Evolutionary conservation across 2,797 vertebrate species (phyloP), one percentile per base, ranked within the genome.

Genomic region (Stomatorhinus walkeri): DNA sequence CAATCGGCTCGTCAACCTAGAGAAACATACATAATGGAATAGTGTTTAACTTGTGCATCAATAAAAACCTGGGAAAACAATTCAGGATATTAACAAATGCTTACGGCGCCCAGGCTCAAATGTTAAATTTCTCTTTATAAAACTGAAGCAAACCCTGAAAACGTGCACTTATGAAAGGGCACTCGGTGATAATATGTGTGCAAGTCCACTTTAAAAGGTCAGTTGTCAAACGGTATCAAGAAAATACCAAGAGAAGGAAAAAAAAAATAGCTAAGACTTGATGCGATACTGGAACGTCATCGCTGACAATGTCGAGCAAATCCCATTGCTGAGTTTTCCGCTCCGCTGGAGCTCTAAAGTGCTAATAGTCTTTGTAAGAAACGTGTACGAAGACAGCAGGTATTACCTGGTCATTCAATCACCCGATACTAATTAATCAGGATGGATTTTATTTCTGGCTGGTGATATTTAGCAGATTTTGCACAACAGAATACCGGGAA

Each of bases 181-280:
- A 51, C 56, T 72, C 4, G 28, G 28, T 64, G 83, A 68, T 72
- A 51, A 52, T 54, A 86, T 52, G 48, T 83, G 61, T 24, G 32
- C 28, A 40, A 36, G 88, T 61, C 52, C 61, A 49, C 56, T 89
- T 48, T 46, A 89, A 84, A 89, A 89, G 88, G 88, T 79, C 88
- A 89, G n/a, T 46, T 87, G 88, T 89, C 88, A 87, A 48, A 49
- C 61, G 64, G 12, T n/a, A 79, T 87, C 8, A n/a, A 79, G 49
- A 85, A 87, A 85, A 87, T 87, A 89, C 85, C 64, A 87, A 22
- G 49, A 72, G 88, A 59, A 87, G 6, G 51, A 4, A 28, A 43
- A 40, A 72, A 86, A 72, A 68, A 36, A 87, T 72, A 4, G 64
- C 36, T 49, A 56, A 24, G 48, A 51, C 22, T 10, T 32, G n/a